These are phyloP conservation scores for Dasysyrphus tricinctus DNA, from an alignment of 2,888 invertebrate genomes.

Conservation along the genomic window DNA sequence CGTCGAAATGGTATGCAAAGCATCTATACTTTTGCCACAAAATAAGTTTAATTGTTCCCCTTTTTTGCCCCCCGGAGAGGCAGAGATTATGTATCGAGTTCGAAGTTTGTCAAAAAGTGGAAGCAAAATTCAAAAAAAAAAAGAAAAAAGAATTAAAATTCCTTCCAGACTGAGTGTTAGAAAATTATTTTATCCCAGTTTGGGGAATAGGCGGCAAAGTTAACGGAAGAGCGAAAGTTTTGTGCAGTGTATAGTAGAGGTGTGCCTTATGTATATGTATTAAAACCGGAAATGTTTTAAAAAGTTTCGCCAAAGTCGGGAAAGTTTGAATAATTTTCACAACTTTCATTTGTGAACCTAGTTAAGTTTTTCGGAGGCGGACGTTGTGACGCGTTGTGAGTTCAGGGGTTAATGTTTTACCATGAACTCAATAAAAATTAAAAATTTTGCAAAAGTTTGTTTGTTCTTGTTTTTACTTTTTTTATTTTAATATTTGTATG, in stretches of 20 bases:
- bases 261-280: constrained; percentile 72
- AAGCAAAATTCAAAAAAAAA: constrained; percentile 36
- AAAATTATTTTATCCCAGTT: constrained; percentile 74
- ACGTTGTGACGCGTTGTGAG: constrained; percentile 70
- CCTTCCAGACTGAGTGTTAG: constrained; percentile 68
- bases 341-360: constrained; percentile 76
- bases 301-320: constrained; percentile 75
- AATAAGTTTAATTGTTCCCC: constrained; percentile 68
- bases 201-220: constrained; percentile 75
- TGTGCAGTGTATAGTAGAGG: constrained; percentile 63
- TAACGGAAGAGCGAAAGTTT: constrained; percentile 75
- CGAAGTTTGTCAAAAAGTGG: constrained; percentile 68
- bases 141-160: constrained; percentile 20
- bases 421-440: constrained; percentile 74
- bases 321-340: constrained; percentile 76
- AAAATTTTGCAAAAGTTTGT: constrained; percentile 69
- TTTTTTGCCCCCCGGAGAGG: constrained; percentile 6
- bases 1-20: constrained; percentile 55
- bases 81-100: constrained; percentile 67
- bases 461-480: constrained; percentile 32
- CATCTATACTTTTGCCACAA: constrained; percentile 51
- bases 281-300: constrained; percentile 75
- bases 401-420: constrained; percentile 74
- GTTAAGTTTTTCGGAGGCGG: constrained; percentile 75
- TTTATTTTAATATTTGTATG: constrained; percentile 29